These are phyloP conservation scores for Eptatretus burgeri DNA, from an alignment of 2,113 vertebrate genomes.

Conservation along the genomic window DNA sequence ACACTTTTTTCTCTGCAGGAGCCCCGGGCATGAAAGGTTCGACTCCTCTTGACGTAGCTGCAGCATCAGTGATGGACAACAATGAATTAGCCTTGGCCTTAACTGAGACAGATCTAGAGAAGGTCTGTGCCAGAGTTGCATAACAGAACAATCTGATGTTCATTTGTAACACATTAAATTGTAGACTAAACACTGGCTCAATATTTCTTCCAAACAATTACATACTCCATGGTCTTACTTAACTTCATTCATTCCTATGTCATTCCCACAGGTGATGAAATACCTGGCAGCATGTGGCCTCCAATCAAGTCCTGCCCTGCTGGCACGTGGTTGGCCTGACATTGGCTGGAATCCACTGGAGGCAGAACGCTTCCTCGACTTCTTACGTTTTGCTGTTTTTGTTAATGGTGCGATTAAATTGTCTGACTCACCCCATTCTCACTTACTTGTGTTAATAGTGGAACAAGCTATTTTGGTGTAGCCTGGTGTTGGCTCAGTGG, in stretches of 20 bases:
- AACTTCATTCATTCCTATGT: too few species aligned
- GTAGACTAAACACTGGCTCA: too few species aligned
- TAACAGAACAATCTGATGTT: too few species aligned
- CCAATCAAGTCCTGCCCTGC: constrained; percentile 70
- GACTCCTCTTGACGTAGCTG: constrained; percentile 76
- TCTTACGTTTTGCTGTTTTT: constrained; percentile 84
- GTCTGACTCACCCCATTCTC: too few species aligned
- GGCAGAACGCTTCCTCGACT: constrained; percentile 82
- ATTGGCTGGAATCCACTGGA: constrained; percentile 95
- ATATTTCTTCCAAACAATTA: too few species aligned
- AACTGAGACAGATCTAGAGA: constrained; percentile 78
- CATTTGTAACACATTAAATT: too few species aligned
- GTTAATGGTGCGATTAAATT: constrained; percentile 42
- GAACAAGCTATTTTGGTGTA: too few species aligned
- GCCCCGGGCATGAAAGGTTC: constrained; percentile 60
- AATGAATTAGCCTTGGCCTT: constrained; percentile 66
- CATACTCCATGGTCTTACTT: too few species aligned
- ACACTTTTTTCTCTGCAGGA: background rate
- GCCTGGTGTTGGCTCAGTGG: too few species aligned
- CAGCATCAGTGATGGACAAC: constrained; percentile 96
- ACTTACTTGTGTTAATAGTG: too few species aligned
- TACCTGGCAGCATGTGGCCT: constrained; percentile 83
- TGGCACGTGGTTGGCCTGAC: constrained; percentile 76
- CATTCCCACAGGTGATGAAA: constrained; percentile 41
- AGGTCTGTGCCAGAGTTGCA: constrained; percentile 19